Base-by-base conservation (phyloP, 2,888 invertebrate genomes). In the Epinotia brunnichana region DNA sequence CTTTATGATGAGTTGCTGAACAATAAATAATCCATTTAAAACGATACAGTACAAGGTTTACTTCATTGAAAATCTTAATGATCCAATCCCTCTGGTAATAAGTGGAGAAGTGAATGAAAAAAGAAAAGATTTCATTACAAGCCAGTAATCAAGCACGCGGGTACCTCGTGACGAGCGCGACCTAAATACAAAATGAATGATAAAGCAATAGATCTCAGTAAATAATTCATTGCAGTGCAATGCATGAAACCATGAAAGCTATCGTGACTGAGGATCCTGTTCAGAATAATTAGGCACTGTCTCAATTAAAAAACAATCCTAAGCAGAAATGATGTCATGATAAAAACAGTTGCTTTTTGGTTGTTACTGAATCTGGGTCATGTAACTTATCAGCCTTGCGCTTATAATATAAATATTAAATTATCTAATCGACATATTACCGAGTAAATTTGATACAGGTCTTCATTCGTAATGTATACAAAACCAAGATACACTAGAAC, bases 161-260 rank as follows among this genome's bases (percentile, higher is more conserved):
- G 76, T 73, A 74, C 73, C 77, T 81, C 80, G 81, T 83, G 81
- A 77, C 78, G 82, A 79, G 83, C 80, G 77, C 84, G 85, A 87
- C 87, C 86, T 80, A 83, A 85, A 86, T 85, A 83, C 79, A 78
- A 81, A 77, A 77, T 75, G 83, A 85, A 76, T 75, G 83, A 85
- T 85, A 84, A 84, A 82, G 80, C 77, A 79, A 81, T 82, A 81
- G 83, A 85, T 68, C 82, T 84, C 80, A 80, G 82, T 74, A 79
- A 80, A 82, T 74, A 79, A 83, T 80, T 80, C 77, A 77, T 75
- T 48, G 48, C 29, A 77, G 74, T 74, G 74, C 74, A 60, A 61
- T 75, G 69, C 76, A 78, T 77, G 77, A 78, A 73, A 76, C 69
- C 76, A 78, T 77, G 77, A 78, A 73, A 76, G 56, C 62, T 75